Conservation (phyloP, 2,113 vertebrate genomes). For the Indicator maculatus region DNA sequence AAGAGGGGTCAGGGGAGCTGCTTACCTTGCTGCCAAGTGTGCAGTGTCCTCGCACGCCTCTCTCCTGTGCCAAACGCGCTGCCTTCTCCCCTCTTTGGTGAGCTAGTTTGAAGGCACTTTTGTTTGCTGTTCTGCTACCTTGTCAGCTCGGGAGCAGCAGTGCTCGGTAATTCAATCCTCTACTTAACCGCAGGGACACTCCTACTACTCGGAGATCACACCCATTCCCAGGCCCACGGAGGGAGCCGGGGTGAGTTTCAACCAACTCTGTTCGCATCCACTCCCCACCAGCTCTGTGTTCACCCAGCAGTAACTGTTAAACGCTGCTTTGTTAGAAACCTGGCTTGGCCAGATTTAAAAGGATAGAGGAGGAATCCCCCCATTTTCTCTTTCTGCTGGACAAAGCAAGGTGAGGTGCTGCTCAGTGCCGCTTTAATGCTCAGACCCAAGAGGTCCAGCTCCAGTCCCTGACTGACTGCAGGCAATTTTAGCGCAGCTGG, state of each 20-base stretch:
- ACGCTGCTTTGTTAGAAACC: slow-evolving; percentile 8
- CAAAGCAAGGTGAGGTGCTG: not conserved
- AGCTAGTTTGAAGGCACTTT: not conserved
- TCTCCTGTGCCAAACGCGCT: not conserved
- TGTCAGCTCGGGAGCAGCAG: slow-evolving; percentile 54
- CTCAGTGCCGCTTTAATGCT: fast-evolving
- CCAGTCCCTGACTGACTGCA: not conserved
- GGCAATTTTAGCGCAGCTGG: not conserved
- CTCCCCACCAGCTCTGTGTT: not conserved
- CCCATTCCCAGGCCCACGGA: slow-evolving; percentile 55
- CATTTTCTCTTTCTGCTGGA: not conserved
- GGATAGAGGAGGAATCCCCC: not conserved
- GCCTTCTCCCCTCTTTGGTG: not conserved
- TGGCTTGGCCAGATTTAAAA: slow-evolving; percentile 8
- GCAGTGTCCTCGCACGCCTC: not conserved
- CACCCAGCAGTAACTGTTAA: not conserved
- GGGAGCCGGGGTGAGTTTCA: slow-evolving; percentile 40
- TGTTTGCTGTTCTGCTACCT: slow-evolving; percentile 52
- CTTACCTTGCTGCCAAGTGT: slow-evolving; percentile 16
- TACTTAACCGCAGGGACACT: slow-evolving; percentile 58
- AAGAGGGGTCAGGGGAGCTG: not conserved
- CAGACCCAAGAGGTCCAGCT: not conserved
- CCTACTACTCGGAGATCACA: slow-evolving; percentile 65
- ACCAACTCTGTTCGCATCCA: slow-evolving; percentile 4
- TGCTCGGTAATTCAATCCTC: slow-evolving; percentile 66